Evolutionary conservation across 2,113 vertebrate species (phyloP).

Genomic region (Nettapus auritus): DNA sequence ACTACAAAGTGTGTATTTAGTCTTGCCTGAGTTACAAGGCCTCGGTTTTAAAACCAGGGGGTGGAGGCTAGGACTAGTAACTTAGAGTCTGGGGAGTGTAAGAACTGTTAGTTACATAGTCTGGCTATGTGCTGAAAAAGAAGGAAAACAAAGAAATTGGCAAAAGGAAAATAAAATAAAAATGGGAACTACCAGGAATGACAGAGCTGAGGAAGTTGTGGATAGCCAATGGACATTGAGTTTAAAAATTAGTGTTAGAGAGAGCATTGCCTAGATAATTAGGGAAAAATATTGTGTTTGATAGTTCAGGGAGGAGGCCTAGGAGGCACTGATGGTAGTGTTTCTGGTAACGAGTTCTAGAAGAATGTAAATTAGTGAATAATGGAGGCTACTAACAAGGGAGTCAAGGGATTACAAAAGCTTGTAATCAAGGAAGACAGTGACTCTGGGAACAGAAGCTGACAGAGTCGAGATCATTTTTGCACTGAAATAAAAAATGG

Average conservation of each 20-base stretch:
- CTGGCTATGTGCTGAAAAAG: not conserved
- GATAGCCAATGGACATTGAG: not conserved
- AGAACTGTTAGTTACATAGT: not conserved
- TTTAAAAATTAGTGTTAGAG: not conserved
- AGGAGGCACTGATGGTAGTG: not conserved
- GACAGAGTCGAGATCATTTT: not conserved
- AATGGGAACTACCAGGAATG: not conserved
- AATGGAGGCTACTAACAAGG: not conserved
- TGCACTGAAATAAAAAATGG: not conserved
- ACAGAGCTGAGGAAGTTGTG: not conserved
- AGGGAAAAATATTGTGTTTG: not conserved
- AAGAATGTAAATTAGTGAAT: not conserved
- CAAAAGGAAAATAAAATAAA: not conserved
- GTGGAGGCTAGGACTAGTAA: not conserved
- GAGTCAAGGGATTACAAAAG: not conserved
- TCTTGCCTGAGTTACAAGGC: not conserved
- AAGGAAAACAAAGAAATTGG: not conserved
- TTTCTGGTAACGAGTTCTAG: not conserved
- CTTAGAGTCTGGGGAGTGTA: not conserved
- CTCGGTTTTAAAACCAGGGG: not conserved
- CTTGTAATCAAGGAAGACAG: not conserved
- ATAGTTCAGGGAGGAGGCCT: not conserved
- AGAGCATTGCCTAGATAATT: not conserved
- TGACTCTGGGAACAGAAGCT: not conserved
- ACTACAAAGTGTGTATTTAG: not conserved